These are phyloP conservation scores for Acleris emargana DNA, from an alignment of 2,888 invertebrate genomes.

Conservation along the genomic window DNA sequence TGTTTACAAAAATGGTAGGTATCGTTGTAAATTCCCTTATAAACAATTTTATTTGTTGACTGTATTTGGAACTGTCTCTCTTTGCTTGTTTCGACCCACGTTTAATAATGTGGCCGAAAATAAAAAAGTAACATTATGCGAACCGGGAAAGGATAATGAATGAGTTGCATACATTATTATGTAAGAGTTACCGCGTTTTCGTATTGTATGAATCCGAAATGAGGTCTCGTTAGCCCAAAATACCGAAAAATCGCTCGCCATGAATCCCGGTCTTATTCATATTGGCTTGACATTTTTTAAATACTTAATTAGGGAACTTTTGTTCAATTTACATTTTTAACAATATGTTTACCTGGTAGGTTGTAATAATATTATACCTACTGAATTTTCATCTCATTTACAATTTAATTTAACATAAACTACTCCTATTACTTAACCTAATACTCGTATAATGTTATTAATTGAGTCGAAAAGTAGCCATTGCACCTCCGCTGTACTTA, in stretches of 20 bases:
- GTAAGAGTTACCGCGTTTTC: conserved; percentile 36
- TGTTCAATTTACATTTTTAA: conserved; percentile 25
- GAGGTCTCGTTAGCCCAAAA: conserved; percentile 33
- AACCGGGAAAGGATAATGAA: conserved; percentile 37
- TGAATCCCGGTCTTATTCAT: conserved; percentile 27
- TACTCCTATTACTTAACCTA: no score
- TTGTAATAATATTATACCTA: background rate
- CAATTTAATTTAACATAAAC: no score
- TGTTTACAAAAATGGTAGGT: no score
- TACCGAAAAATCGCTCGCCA: conserved; percentile 25
- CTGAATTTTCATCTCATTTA: background rate
- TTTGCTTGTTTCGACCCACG: conserved; percentile 8
- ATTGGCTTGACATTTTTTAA: conserved; percentile 26
- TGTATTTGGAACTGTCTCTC: conserved; percentile 3
- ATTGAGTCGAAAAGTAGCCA: no score
- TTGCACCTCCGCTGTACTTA: no score
- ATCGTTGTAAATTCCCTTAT: background rate
- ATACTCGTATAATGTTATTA: no score
- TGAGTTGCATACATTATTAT: conserved; percentile 37
- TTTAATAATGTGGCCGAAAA: conserved; percentile 25
- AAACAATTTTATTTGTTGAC: conserved; percentile 2
- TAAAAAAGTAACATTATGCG: conserved; percentile 25
- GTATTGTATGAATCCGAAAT: conserved; percentile 38
- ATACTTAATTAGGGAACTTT: conserved; percentile 26
- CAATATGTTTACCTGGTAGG: conserved; percentile 1